A percentile compares a stretch with the other conserved stretches of the same genome.
phyloP scores from a whole-genome alignment of 2,888 invertebrate genomes.

The Schizotus pectinicornis region DNA sequence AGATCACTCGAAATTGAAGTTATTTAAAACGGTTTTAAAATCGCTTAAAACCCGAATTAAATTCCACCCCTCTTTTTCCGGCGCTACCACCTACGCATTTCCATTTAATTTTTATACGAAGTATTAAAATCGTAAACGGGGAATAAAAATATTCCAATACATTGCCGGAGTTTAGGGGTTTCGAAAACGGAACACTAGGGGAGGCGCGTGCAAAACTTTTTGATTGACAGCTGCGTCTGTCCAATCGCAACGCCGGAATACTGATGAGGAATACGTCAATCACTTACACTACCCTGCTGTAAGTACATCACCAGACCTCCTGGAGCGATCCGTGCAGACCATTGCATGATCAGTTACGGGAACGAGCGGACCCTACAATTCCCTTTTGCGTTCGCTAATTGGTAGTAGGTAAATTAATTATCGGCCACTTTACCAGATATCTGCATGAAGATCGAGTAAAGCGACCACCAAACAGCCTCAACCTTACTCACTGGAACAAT shows the following conservation, averaged over 20 bases:
- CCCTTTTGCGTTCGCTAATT: too few relatives aligned
- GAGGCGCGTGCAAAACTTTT: conserved; percentile 62
- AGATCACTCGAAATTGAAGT: conserved; percentile 34
- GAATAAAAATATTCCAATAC: conserved; percentile 60
- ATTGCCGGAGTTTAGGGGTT: conserved; percentile 48
- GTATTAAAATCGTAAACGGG: conserved; percentile 55
- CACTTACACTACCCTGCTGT: conserved; percentile 55
- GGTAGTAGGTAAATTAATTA: too few relatives aligned
- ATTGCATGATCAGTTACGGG: neutral
- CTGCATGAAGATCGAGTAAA: too few relatives aligned
- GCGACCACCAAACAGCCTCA: too few relatives aligned
- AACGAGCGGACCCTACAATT: too few relatives aligned
- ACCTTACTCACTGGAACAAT: too few relatives aligned
- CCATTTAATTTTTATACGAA: conserved; percentile 58
- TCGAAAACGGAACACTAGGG: conserved; percentile 43
- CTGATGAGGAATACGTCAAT: conserved; percentile 82
- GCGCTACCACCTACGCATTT: conserved; percentile 47
- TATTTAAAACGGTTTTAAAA: conserved; percentile 57
- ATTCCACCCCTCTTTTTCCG: conserved; percentile 50
- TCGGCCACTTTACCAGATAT: too few relatives aligned
- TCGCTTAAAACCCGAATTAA: conserved; percentile 59
- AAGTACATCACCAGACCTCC: conserved; percentile 14
- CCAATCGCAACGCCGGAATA: conserved; percentile 78
- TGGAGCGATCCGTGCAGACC: neutral
- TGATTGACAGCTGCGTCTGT: conserved; percentile 83